Conservation (phyloP, 2,888 invertebrate genomes). For the Athripsodes cinereus region DNA sequence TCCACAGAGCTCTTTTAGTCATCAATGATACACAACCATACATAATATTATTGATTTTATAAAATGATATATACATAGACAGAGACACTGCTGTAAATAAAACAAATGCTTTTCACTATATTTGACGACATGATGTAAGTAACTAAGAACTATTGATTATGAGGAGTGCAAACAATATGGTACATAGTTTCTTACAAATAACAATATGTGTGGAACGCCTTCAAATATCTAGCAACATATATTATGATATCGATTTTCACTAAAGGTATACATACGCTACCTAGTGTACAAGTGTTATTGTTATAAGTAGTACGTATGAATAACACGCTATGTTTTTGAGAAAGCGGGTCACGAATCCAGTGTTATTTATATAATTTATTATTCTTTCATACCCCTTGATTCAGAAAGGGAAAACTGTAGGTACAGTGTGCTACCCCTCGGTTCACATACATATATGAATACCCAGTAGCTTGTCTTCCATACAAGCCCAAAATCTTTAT, state of each 20-base stretch:
- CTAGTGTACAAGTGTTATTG: not conserved
- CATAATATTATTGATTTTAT: too few species aligned
- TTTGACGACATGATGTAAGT: too few species aligned
- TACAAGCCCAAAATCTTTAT: too few species aligned
- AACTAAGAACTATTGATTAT: too few species aligned
- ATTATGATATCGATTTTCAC: not conserved
- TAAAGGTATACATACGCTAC: too few species aligned
- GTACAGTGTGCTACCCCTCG: not conserved
- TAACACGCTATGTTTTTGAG: not conserved
- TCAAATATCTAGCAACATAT: not conserved
- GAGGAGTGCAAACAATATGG: not conserved
- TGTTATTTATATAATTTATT: slow-evolving; percentile 9
- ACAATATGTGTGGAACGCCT: not conserved
- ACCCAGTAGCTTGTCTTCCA: not conserved
- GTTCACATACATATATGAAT: not conserved
- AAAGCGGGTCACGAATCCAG: slow-evolving; percentile 4
- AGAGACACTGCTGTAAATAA: too few species aligned
- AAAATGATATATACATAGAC: too few species aligned
- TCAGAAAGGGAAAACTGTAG: not conserved
- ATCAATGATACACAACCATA: too few species aligned
- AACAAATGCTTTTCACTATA: too few species aligned
- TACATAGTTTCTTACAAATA: too few species aligned
- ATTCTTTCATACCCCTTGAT: not conserved
- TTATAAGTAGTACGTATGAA: not conserved
- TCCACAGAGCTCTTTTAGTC: too few species aligned